phyloP scores from a whole-genome alignment of 1,140 invertebrate genomes.

The Ruditapes philippinarum region DNA sequence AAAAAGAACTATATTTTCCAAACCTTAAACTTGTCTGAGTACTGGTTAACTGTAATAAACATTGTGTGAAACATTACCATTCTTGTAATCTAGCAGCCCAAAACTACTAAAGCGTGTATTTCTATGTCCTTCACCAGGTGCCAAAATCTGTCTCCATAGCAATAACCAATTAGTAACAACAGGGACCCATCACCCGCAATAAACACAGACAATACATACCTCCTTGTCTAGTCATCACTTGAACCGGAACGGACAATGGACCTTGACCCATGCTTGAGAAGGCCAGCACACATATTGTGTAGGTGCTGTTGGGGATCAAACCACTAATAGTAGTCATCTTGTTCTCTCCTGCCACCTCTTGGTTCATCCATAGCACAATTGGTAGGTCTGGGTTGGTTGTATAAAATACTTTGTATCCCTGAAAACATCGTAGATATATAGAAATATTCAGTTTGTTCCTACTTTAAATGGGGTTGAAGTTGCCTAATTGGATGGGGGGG shows the following conservation, averaged over 20 bases:
- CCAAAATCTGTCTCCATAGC: no score
- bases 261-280: conserved; percentile 85
- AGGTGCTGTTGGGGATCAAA: conserved; percentile 85
- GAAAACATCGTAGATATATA: no score
- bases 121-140: no score
- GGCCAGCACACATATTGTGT: conserved; percentile 85
- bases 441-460: no score
- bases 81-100: no score
- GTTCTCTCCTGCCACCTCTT: conserved; percentile 84
- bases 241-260: conserved; percentile 94
- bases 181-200: not conserved
- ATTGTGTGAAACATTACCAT: no score
- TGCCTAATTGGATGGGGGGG: no score
- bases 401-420: conserved; percentile 99
- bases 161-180: not conserved
- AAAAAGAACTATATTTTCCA: no score
- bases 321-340: conserved; percentile 93
- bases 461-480: no score
- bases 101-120: no score
- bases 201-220: conserved; percentile 85
- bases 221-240: conserved; percentile 99
- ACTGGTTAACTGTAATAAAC: no score
- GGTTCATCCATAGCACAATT: conserved; percentile 96
- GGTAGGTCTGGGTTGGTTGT: conserved; percentile 95
- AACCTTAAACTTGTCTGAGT: no score